phyloP scores from a whole-genome alignment of 2,888 invertebrate genomes.

The Ochlodes sylvanus region DNA sequence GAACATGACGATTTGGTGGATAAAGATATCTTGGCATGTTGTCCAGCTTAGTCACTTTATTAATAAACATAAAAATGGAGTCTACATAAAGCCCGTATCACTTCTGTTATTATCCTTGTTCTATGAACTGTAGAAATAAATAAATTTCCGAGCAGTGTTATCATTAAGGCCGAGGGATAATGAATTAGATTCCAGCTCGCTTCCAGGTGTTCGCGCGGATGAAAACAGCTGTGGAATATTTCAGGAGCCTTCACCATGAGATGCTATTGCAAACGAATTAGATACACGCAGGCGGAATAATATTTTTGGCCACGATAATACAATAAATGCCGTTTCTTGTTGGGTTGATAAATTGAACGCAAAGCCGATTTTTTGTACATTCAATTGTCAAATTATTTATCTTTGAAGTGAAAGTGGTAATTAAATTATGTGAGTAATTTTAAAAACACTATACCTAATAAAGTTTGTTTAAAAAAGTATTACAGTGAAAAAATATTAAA shows the following conservation, averaged over 20 bases:
- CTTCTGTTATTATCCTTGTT: slow-evolving; percentile 6
- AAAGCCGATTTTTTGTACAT: too few relatives aligned
- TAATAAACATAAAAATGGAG: too few relatives aligned
- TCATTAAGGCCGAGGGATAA: slow-evolving; percentile 14
- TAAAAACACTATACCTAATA: too few relatives aligned
- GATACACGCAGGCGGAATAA: neutral
- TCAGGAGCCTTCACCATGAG: neutral
- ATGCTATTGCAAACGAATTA: neutral
- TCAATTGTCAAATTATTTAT: too few relatives aligned
- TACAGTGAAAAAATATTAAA: too few relatives aligned
- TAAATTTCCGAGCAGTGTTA: slow-evolving; percentile 12
- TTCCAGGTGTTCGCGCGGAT: neutral
- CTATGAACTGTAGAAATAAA: slow-evolving; percentile 16
- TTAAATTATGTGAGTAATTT: too few relatives aligned
- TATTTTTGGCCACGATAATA: neutral
- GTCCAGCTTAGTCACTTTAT: too few relatives aligned
- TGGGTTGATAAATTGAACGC: neutral
- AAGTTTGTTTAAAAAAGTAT: too few relatives aligned
- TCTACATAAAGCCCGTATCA: neutral
- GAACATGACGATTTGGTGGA: too few relatives aligned
- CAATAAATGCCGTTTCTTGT: neutral
- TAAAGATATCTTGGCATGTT: too few relatives aligned
- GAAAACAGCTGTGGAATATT: neutral
- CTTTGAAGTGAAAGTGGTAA: too few relatives aligned
- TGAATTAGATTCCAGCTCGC: slow-evolving; percentile 19